These are phyloP conservation scores for Glaucomys volans DNA, from an alignment of 2,113 vertebrate species.

Conservation along the genomic window DNA sequence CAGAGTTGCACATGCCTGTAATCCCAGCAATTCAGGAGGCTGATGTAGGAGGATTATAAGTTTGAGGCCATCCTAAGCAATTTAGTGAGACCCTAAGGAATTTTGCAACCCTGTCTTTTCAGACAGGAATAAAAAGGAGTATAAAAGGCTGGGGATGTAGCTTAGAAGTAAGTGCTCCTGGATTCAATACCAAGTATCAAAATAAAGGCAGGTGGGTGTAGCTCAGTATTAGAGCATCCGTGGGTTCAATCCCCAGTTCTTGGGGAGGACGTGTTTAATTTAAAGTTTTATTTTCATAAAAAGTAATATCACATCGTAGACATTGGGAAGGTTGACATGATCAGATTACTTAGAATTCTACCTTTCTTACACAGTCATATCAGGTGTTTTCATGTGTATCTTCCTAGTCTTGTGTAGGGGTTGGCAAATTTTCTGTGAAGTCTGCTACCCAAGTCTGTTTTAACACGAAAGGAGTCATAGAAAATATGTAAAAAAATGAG, in stretches of 20 bases:
- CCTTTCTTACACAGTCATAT: neutral
- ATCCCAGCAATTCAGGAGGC: too few relatives aligned
- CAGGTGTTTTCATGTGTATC: conserved; percentile 23
- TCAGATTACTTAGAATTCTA: conserved; percentile 34
- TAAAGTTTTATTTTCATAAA: conserved; percentile 43
- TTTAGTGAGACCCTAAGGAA: too few relatives aligned
- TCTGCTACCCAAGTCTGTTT: neutral
- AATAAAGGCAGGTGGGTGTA: neutral
- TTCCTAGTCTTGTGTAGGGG: neutral
- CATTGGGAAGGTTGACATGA: neutral
- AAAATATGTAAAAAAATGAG: neutral
- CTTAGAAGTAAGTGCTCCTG: too few relatives aligned
- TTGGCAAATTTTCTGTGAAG: conserved; percentile 23
- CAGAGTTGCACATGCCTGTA: too few relatives aligned
- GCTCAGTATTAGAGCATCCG: neutral
- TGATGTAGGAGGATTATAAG: too few relatives aligned
- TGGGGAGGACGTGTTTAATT: neutral
- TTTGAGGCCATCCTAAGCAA: too few relatives aligned
- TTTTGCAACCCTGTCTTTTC: too few relatives aligned
- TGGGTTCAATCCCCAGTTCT: neutral
- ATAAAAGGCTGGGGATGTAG: too few relatives aligned
- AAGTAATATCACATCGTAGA: neutral
- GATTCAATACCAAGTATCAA: too few relatives aligned
- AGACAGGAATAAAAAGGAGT: too few relatives aligned
- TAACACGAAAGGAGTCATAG: neutral